These are phyloP conservation scores for Prorops nasuta DNA, from an alignment of 1,140 invertebrate species.

Conservation along the genomic window DNA sequence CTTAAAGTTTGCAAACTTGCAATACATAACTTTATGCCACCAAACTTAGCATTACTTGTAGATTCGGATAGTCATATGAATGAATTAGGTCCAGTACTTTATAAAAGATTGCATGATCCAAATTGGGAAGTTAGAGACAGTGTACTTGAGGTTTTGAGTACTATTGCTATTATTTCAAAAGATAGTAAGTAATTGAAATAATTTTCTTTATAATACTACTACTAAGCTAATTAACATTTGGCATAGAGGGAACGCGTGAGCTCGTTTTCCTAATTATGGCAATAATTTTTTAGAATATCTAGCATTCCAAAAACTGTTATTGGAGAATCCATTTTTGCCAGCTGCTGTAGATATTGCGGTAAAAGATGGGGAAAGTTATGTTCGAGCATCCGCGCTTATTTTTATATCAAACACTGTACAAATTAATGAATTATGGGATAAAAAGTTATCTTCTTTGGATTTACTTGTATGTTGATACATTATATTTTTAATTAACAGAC, in stretches of 20 bases:
- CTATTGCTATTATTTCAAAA: constrained; percentile 67
- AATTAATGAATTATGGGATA: constrained; percentile 66
- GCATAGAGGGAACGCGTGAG: too few species aligned
- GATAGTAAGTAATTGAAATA: constrained; percentile 60
- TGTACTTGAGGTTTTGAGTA: constrained; percentile 68
- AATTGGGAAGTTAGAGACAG: constrained; percentile 76
- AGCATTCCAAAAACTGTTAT: constrained; percentile 70
- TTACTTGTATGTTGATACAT: constrained; percentile 60
- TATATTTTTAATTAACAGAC: not conserved
- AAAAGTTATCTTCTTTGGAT: constrained; percentile 60
- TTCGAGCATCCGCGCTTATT: constrained; percentile 68
- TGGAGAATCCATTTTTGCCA: constrained; percentile 65
- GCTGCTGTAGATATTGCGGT: constrained; percentile 64
- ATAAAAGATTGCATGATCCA: constrained; percentile 67
- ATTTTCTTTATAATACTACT: constrained; percentile 3
- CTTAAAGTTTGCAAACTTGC: constrained; percentile 67
- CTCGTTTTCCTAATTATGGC: not conserved
- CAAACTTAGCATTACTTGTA: constrained; percentile 69
- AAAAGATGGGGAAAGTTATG: constrained; percentile 70
- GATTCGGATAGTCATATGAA: constrained; percentile 66
- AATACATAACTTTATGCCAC: constrained; percentile 72
- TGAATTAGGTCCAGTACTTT: constrained; percentile 65
- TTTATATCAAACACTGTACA: constrained; percentile 67
- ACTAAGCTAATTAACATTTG: too few species aligned
- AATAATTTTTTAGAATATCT: constrained; percentile 71